Conservation (phyloP, 2,888 invertebrate species). For the Aelia acuminata region DNA sequence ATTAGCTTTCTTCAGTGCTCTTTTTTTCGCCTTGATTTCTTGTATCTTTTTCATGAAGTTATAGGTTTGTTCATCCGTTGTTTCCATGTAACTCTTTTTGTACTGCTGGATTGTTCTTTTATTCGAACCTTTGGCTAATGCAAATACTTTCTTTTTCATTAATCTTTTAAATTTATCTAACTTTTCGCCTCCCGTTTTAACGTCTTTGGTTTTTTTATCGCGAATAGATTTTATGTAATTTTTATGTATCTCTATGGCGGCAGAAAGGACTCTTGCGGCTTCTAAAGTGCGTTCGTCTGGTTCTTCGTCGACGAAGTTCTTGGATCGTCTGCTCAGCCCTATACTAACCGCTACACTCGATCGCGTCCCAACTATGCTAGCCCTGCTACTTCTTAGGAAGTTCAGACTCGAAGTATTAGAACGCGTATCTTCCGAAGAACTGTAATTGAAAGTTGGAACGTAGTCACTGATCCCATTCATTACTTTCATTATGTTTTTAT, state of each 20-base stretch:
- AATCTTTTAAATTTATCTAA: constrained; percentile 30
- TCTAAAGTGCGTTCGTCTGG: background rate
- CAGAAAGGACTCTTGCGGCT: background rate
- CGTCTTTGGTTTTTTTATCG: background rate
- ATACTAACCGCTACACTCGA: background rate
- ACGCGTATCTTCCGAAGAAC: background rate
- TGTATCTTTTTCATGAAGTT: constrained; percentile 33
- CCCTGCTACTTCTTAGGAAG: background rate
- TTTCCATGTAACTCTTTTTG: background rate
- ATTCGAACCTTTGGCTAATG: constrained; percentile 31
- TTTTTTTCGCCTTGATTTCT: constrained; percentile 6
- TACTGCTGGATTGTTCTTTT: background rate
- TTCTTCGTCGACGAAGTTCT: background rate
- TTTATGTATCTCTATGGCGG: constrained; percentile 21
- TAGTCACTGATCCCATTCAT: background rate
- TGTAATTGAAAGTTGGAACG: background rate
- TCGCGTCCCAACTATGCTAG: background rate
- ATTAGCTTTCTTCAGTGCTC: background rate
- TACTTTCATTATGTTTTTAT: constrained; percentile 4
- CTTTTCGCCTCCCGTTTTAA: background rate
- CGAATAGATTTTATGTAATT: background rate
- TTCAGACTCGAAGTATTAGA: background rate
- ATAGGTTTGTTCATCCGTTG: background rate
- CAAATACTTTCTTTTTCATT: constrained; percentile 40
- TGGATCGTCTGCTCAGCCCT: background rate